Conservation (phyloP, 2,888 invertebrate genomes). For the Caenorhabditis auriculariae region DNA sequence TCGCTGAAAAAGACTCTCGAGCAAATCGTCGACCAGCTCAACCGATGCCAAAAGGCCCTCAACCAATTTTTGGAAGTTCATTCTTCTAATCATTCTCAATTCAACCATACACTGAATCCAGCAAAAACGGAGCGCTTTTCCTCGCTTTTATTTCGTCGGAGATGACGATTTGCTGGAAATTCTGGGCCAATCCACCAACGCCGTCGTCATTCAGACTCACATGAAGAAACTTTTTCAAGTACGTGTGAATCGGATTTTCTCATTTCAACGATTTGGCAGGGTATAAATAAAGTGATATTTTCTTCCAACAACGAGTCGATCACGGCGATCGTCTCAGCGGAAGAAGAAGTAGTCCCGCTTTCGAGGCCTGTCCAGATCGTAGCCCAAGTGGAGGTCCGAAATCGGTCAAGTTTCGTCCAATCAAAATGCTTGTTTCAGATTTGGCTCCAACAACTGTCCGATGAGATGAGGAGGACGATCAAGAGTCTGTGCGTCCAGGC, state of each 20-base stretch:
- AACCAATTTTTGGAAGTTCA: slow-evolving; percentile 86
- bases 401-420: slow-evolving; percentile 70
- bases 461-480: slow-evolving; percentile 79
- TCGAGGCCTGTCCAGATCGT: slow-evolving; percentile 75
- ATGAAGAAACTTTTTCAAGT: slow-evolving; percentile 89
- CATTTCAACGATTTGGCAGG: slow-evolving; percentile 66
- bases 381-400: slow-evolving; percentile 78
- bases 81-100: too few species aligned
- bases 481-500: slow-evolving; percentile 74
- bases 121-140: slow-evolving; percentile 90
- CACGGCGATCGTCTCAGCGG: slow-evolving; percentile 75
- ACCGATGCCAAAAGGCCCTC: slow-evolving; percentile 87
- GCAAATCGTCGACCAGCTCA: slow-evolving; percentile 82
- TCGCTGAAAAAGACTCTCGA: slow-evolving; percentile 77
- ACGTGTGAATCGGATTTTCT: not conserved
- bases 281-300: slow-evolving; percentile 76
- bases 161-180: slow-evolving; percentile 96
- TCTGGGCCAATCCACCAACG: slow-evolving; percentile 86
- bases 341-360: slow-evolving; percentile 70
- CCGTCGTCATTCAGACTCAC: slow-evolving; percentile 83
- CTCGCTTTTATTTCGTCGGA: slow-evolving; percentile 92
- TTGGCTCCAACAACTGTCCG: slow-evolving; percentile 78
- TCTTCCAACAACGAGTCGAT: slow-evolving; percentile 70
- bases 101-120: too few species aligned
- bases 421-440: slow-evolving; percentile 55